phyloP scores from a whole-genome alignment of 2,888 invertebrate genomes.

The Noctua pronuba region DNA sequence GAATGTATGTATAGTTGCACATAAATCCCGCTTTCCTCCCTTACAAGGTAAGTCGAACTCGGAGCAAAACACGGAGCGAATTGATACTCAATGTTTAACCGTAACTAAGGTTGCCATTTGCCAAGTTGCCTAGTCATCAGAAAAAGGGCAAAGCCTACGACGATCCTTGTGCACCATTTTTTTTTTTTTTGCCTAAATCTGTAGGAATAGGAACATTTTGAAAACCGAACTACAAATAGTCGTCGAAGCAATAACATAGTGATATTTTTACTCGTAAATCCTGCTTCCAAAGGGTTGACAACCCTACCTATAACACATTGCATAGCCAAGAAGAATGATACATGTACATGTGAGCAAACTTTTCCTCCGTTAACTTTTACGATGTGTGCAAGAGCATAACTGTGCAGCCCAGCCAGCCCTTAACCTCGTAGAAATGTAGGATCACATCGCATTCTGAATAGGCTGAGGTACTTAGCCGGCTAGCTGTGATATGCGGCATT shows the following conservation, averaged over 20 bases:
- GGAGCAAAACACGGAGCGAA: constrained; percentile 58
- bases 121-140: neutral
- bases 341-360: constrained; percentile 38
- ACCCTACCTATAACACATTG: constrained; percentile 31
- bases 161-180: neutral
- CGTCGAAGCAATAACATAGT: neutral
- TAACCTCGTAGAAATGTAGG: constrained; percentile 64
- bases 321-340: constrained; percentile 50
- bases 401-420: constrained; percentile 63
- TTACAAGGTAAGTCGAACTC: constrained; percentile 58
- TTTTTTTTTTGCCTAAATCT: neutral
- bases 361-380: constrained; percentile 64
- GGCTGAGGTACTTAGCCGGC: constrained; percentile 32
- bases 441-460: constrained; percentile 63
- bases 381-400: constrained; percentile 62
- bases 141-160: neutral
- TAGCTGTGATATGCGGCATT: constrained; percentile 37
- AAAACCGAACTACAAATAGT: neutral
- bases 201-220: neutral
- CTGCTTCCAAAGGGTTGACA: constrained; percentile 22
- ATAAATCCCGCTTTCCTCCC: constrained; percentile 61
- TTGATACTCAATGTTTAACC: constrained; percentile 59
- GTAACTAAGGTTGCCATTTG: constrained; percentile 49
- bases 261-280: neutral
- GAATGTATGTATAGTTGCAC: constrained; percentile 35